phyloP scores from a whole-genome alignment of 2,888 invertebrate genomes.

The Rhimphoctona megacephalus region DNA sequence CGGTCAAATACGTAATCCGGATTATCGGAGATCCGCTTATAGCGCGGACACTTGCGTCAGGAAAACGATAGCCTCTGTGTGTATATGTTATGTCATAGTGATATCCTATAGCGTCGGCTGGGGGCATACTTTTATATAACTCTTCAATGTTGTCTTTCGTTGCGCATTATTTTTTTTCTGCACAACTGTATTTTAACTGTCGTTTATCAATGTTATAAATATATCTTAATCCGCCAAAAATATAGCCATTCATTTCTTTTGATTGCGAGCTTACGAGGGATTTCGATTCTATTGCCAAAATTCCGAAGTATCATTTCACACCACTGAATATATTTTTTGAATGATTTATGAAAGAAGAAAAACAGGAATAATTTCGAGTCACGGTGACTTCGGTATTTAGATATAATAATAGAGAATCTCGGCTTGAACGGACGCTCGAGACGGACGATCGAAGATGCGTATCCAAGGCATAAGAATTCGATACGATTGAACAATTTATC shows the following conservation, averaged over 20 bases:
- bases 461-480: constrained; percentile 22
- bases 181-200: neutral
- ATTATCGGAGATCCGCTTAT: constrained; percentile 84
- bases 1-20: constrained; percentile 84
- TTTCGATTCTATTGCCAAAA: constrained; percentile 21
- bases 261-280: neutral
- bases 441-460: constrained; percentile 25
- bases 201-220: constrained; percentile 4
- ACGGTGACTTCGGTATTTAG: constrained; percentile 44
- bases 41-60: constrained; percentile 82
- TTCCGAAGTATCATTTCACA: constrained; percentile 39
- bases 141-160: neutral
- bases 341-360: constrained; percentile 56
- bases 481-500: constrained; percentile 16
- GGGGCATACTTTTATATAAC: constrained; percentile 1
- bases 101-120: constrained; percentile 21
- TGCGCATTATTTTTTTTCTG: neutral
- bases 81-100: constrained; percentile 6
- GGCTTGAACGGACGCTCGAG: constrained; percentile 6
- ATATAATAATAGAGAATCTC: neutral
- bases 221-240: neutral
- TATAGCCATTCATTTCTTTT: neutral
- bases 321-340: constrained; percentile 53
- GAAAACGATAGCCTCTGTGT: constrained; percentile 77
- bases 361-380: constrained; percentile 57